Conservation (phyloP, 2,888 invertebrate species). For the Pseudeuparius sepicola region DNA sequence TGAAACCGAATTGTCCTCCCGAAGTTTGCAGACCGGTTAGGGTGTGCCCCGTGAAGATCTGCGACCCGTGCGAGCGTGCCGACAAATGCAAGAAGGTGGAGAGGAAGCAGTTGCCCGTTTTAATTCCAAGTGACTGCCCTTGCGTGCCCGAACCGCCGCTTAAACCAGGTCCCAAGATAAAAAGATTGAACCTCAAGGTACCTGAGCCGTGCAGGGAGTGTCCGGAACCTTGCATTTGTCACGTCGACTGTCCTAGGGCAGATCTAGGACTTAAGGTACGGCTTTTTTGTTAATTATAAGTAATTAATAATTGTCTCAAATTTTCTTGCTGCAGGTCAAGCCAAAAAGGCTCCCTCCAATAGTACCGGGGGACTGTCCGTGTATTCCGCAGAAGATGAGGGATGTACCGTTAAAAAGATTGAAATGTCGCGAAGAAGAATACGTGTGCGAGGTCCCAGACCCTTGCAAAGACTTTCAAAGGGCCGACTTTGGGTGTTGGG, state of each 20-base stretch:
- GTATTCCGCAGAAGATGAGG: slow-evolving; percentile 18
- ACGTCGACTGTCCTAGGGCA: slow-evolving; percentile 12
- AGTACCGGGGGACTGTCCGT: slow-evolving; percentile 25
- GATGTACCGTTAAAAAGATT: slow-evolving; percentile 23
- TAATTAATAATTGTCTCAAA: too few relatives aligned
- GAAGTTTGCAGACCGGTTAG: slow-evolving; percentile 17
- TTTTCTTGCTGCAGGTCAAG: too few relatives aligned
- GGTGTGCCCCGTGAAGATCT: too few relatives aligned
- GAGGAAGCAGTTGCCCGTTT: slow-evolving; percentile 21
- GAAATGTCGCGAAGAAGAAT: slow-evolving; percentile 20
- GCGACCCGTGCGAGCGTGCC: too few relatives aligned
- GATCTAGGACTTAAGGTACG: too few relatives aligned
- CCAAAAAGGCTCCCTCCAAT: slow-evolving; percentile 20
- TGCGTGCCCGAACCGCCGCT: slow-evolving; percentile 20
- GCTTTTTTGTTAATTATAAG: too few relatives aligned
- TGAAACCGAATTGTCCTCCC: slow-evolving; percentile 16
- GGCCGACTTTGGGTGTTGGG: slow-evolving; percentile 28
- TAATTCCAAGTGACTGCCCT: slow-evolving; percentile 18
- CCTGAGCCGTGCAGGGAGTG: slow-evolving; percentile 21
- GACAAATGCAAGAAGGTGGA: slow-evolving; percentile 18
- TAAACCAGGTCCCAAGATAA: slow-evolving; percentile 17
- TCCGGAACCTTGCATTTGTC: slow-evolving; percentile 13
- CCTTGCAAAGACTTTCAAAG: slow-evolving; percentile 17
- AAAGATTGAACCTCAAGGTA: slow-evolving; percentile 19
- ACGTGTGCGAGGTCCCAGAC: slow-evolving; percentile 18